Evolutionary conservation across 2,113 vertebrate genomes (phyloP).

Genomic region (Tamias sibiricus): DNA sequence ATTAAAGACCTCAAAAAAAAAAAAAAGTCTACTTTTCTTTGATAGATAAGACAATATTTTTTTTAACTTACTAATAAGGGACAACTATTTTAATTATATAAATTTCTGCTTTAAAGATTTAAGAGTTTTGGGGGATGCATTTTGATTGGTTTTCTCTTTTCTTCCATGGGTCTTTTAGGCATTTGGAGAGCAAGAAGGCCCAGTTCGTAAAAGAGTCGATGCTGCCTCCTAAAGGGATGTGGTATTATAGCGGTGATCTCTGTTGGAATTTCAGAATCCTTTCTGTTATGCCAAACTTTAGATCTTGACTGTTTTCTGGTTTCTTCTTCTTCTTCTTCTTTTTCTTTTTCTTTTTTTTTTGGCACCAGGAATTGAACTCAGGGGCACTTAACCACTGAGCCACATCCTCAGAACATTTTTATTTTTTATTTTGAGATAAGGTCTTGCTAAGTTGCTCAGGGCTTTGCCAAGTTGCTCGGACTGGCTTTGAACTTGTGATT

Average conservation of each 20-base stretch:
- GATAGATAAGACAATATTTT: background rate
- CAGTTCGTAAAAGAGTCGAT: background rate
- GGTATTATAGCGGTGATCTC: background rate
- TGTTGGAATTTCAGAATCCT: background rate
- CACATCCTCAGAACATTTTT: too few relatives aligned
- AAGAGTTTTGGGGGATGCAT: background rate
- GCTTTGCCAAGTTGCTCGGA: too few relatives aligned
- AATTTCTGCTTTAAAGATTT: constrained; percentile 2
- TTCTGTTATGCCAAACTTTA: background rate
- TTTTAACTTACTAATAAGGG: background rate
- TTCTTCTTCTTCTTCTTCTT: background rate
- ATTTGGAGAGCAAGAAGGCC: background rate
- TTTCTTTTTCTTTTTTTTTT: too few relatives aligned
- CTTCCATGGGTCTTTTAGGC: background rate
- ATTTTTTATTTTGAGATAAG: too few relatives aligned
- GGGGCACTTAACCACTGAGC: too few relatives aligned
- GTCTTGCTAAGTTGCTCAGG: too few relatives aligned
- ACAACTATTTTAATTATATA: background rate
- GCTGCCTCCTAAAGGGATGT: background rate
- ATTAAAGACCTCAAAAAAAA: background rate
- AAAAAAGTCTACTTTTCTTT: background rate
- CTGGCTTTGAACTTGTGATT: too few relatives aligned
- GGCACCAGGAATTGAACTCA: too few relatives aligned
- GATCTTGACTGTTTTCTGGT: background rate
- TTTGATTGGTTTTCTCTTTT: background rate